Percentiles rank a stretch among this genome's conserved stretches.
Evolutionary conservation across 2,113 vertebrate genomes (phyloP).

Genomic region (Garra rufa): DNA sequence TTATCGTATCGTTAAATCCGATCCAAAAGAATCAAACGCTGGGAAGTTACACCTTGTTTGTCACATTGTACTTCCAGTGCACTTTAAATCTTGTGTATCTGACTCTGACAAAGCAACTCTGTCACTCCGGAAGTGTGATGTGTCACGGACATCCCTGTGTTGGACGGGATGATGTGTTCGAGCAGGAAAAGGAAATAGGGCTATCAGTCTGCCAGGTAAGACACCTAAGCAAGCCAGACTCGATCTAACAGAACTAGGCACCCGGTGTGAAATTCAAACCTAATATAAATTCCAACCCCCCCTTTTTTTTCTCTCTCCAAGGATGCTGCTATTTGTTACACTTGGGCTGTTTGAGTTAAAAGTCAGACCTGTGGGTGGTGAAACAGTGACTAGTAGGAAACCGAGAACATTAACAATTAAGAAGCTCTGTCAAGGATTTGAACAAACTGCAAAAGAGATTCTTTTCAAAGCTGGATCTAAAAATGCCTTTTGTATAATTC

Average conservation of each 20-base stretch:
- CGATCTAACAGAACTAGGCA: background rate
- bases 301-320: background rate
- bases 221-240: background rate
- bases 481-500: background rate
- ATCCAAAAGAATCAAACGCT: background rate
- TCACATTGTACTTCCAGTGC: background rate
- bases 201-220: background rate
- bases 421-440: background rate
- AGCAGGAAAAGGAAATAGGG: conserved; percentile 19
- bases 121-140: background rate
- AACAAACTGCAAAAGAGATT: background rate
- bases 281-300: background rate
- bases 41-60: conserved; percentile 8
- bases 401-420: conserved; percentile 23
- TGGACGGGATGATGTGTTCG: conserved; percentile 10
- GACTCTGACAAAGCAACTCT: conserved; percentile 22
- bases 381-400: conserved; percentile 2
- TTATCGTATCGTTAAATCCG: conserved; percentile 30
- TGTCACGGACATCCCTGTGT: background rate
- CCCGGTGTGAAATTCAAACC: background rate
- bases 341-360: conserved; percentile 22
- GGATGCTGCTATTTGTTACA: conserved; percentile 16
- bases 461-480: conserved; percentile 11
- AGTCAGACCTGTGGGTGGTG: conserved; percentile 14
- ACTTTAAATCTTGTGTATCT: conserved; percentile 12